Evolutionary conservation across 2,797 vertebrate genomes (phyloP).

Genomic region (Epinephelus coioides): DNA sequence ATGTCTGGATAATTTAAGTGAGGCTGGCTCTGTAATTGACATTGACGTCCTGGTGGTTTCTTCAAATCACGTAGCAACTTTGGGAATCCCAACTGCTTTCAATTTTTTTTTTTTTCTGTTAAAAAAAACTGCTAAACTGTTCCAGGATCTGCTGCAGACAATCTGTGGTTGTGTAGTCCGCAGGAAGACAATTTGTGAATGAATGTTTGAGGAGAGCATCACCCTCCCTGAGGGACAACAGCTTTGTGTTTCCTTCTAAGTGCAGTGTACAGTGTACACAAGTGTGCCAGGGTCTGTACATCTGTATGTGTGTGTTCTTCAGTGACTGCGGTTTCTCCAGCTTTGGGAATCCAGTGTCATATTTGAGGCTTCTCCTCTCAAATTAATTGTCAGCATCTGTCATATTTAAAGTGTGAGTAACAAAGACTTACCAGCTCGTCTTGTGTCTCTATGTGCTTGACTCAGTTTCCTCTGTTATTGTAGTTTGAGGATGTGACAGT

Average conservation of each 20-base stretch:
- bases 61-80: slow-evolving; percentile 40
- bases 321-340: slow-evolving; percentile 55
- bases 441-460: slow-evolving; percentile 53
- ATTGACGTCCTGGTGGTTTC: slow-evolving; percentile 57
- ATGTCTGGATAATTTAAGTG: slow-evolving; percentile 50
- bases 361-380: slow-evolving; percentile 55
- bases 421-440: slow-evolving; percentile 54
- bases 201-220: slow-evolving; percentile 63
- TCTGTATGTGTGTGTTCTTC: slow-evolving; percentile 52
- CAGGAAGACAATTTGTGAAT: slow-evolving; percentile 72
- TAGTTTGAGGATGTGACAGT: slow-evolving; percentile 71
- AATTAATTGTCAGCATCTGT: slow-evolving; percentile 63
- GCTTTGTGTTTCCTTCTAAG: slow-evolving; percentile 28
- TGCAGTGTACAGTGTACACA: slow-evolving; percentile 19
- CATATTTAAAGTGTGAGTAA: slow-evolving; percentile 64
- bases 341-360: slow-evolving; percentile 56
- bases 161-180: slow-evolving; percentile 66
- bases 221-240: slow-evolving; percentile 44
- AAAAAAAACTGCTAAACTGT: slow-evolving; percentile 33
- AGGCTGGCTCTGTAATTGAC: slow-evolving; percentile 46
- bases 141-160: slow-evolving; percentile 59
- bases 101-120: slow-evolving; percentile 55
- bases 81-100: slow-evolving; percentile 63
- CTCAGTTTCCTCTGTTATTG: slow-evolving; percentile 76
- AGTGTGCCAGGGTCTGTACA: slow-evolving; percentile 28